A percentile compares a stretch with the other conserved stretches of the same genome.
Evolutionary conservation across 2,888 invertebrate genomes (phyloP).

Genomic region (Nysson spinosus): DNA sequence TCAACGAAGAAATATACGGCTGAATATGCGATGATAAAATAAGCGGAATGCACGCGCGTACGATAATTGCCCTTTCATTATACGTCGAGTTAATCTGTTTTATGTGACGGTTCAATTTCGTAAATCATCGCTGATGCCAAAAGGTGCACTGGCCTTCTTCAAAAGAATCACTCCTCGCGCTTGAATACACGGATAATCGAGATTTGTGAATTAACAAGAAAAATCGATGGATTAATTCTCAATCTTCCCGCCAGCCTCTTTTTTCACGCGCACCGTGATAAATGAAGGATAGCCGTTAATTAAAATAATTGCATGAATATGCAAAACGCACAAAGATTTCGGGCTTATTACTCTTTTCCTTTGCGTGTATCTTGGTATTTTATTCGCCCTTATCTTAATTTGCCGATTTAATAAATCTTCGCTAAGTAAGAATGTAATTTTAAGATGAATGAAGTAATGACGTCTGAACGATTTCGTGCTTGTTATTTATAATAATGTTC

Average conservation of each 20-base stretch:
- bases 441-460: no score
- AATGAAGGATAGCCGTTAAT: conserved; percentile 13
- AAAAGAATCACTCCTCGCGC: neutral
- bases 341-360: conserved; percentile 4
- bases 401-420: neutral
- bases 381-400: neutral
- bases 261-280: neutral
- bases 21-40: conserved; percentile 21
- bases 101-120: conserved; percentile 51
- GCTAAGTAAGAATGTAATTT: no score
- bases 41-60: conserved; percentile 3
- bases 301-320: conserved; percentile 21
- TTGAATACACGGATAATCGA: conserved; percentile 25
- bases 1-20: conserved; percentile 1
- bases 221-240: conserved; percentile 5
- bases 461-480: no score
- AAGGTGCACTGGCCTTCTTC: neutral
- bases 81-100: conserved; percentile 33
- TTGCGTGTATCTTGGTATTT: conserved; percentile 5
- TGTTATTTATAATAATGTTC: no score
- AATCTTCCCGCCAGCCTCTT: conserved; percentile 3
- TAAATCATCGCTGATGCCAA: conserved; percentile 28
- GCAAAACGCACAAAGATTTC: neutral
- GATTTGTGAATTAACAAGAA: conserved; percentile 33
- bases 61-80: conserved; percentile 49